Base-by-base conservation (phyloP, 2,888 invertebrate species). In the Drosophila atripex region DNA sequence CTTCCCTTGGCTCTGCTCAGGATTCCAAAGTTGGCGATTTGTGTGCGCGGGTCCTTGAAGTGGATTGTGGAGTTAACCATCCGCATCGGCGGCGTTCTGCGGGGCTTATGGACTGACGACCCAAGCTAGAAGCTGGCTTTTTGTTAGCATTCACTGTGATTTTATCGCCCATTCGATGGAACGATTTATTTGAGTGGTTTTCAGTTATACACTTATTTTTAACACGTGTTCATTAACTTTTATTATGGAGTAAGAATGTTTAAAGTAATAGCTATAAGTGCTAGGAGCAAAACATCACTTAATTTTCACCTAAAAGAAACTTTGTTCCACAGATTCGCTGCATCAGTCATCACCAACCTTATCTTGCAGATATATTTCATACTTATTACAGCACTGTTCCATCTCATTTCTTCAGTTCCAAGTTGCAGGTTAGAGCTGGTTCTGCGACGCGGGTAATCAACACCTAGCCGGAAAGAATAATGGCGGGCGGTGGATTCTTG, bases 111-210 rank as follows among this genome's bases (percentile, higher is more conserved):
- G 38, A 32, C 9, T n/a, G 35, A n/a, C 35, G 35, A 64, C 54
- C 54, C 16, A n/a, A 25, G 45, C 30, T 8, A 39, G 54, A 21
- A 35, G 35, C 7, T 35, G 21, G 12, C 28, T 28, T 6, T 60
- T 46, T 61, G 61, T 46, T 38, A 46, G 60, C 30, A 47, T 47
- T 61, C 39, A 39, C 60, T 61, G 47, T 61, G 63, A 61, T 61
- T 61, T 61, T 39, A 61, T 30, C 39, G 35, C 30, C 23, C 46
- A n/a, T 49, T 35, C 28, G 12, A 61, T 63, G 41, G 4, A 12
- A 14, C 38, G 6, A 32, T 46, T 18, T 65, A 38, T 65, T 46
- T 21, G 1, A 30, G 14, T n/a, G 28, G n/a, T 23, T 46, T 61
- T 30, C 11, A 16, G 21, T 35, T 35, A n/a, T 5, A 35, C 0